A percentile compares a stretch with the other conserved stretches of the same genome.
Evolutionary conservation across 2,113 vertebrate species (phyloP).

Genomic region (Ptilorrhoa leucosticta): DNA sequence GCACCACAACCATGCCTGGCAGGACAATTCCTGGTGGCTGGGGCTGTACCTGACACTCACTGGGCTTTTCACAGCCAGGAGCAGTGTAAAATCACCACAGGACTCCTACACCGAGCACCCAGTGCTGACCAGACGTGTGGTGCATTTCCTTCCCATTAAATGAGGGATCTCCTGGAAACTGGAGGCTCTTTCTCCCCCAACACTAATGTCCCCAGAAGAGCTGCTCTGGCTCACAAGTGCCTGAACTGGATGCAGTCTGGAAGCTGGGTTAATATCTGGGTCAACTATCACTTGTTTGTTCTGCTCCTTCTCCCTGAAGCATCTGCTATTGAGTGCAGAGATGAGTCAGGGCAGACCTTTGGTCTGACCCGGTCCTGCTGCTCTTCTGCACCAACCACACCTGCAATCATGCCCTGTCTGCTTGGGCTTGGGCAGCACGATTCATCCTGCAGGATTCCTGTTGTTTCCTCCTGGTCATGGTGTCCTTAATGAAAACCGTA

Average conservation of each 20-base stretch:
- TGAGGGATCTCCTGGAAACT: not conserved
- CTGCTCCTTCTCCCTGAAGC: not conserved
- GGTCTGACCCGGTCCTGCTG: not conserved
- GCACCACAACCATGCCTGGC: accelerated
- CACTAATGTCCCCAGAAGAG: not conserved
- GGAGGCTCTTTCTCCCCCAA: not conserved
- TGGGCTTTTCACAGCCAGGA: not conserved
- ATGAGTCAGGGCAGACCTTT: constrained; percentile 3
- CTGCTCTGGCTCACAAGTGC: not conserved
- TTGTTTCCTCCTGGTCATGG: not conserved
- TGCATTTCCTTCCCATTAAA: not conserved
- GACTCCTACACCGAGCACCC: not conserved
- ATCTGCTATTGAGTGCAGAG: not conserved
- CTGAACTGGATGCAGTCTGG: not conserved
- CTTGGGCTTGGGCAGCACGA: constrained; percentile 11
- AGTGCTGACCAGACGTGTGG: not conserved
- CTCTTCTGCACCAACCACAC: not conserved
- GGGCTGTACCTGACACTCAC: not conserved
- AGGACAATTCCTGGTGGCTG: not conserved
- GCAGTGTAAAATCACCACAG: not conserved
- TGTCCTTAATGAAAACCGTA: not conserved
- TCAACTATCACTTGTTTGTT: not conserved
- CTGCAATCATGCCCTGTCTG: not conserved
- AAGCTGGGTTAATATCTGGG: not conserved
- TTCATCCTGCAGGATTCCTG: not conserved